Base-by-base conservation (phyloP, 2,797 vertebrate species). In the Betta splendens region DNA sequence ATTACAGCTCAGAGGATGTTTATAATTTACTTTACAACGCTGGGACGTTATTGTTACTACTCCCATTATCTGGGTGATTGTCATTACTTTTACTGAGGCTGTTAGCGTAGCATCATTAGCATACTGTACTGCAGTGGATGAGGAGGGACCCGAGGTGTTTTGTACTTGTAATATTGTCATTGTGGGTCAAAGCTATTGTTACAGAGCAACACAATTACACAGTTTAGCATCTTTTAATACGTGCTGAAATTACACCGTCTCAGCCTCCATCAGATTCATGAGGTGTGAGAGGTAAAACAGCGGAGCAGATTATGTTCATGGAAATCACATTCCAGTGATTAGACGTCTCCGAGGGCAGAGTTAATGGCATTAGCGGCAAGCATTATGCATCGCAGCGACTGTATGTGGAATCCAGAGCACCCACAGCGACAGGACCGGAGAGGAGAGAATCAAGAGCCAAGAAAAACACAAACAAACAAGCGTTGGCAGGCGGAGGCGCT, bases 171-270 rank as follows among this genome's bases (percentile, higher is more conserved):
- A 77, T 75, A 48, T 67, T 66, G 52, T 60, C 52, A 64, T 54
- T 10, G 10, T 16, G 36, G 38, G 56, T 29, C 56, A 52, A 55
- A 76, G 48, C 60, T 69, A 57, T 60, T 82, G 69, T 74, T 48
- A 59, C n/a, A 33, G 35, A 7, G 40, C 50, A 53, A 75, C 51
- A 40, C 66, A 83, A 80, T 78, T 63, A 78, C 0, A 43, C 53
- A 71, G 57, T 66, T 82, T 68, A 43, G 47, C 55, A 63, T 82
- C 76, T 79, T 80, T 82, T 80, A 81, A 85, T 80, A 80, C 80
- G 48, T 58, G 54, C 40, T 45, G 36, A 80, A 81, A 82, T 76
- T 29, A 57, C 69, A 57, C 12, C 8, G 15, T 51, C 58, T 23
- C 44, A 20, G 28, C 37, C 54, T 66, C 56, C 54, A 71, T 83